Evolutionary conservation across 2,888 invertebrate species (phyloP).

Genomic region (Macroteleia sp.): DNA sequence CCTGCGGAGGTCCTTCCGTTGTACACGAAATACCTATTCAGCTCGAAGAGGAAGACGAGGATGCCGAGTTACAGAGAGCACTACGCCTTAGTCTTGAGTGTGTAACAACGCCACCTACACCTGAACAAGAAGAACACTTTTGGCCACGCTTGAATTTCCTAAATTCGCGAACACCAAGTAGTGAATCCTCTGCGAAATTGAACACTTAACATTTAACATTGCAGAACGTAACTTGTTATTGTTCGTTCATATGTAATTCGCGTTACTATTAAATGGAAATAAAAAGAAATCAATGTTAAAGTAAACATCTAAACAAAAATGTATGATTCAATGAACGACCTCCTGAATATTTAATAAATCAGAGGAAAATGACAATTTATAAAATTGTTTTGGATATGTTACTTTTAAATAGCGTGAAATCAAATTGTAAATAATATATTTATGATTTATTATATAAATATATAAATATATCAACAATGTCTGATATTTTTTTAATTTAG

Average conservation of each 20-base stretch:
- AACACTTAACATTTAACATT: conserved; percentile 78
- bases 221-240: conserved; percentile 18
- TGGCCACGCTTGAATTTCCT: conserved; percentile 77
- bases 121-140: conserved; percentile 79
- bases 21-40: conserved; percentile 16
- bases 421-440: too few species aligned
- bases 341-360: conserved; percentile 41
- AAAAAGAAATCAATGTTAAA: conserved; percentile 34
- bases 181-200: conserved; percentile 77
- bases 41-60: conserved; percentile 74
- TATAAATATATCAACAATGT: too few species aligned
- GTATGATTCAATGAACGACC: conserved; percentile 32
- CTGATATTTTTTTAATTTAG: too few species aligned
- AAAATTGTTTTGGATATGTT: too few species aligned
- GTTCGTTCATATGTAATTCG: conserved; percentile 31
- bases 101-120: conserved; percentile 79
- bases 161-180: conserved; percentile 71
- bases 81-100: conserved; percentile 85
- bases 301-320: conserved; percentile 30
- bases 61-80: conserved; percentile 85
- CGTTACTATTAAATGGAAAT: conserved; percentile 27
- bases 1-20: conserved; percentile 13
- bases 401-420: too few species aligned
- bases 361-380: too few species aligned
- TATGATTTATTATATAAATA: too few species aligned